Evolutionary conservation across 2,113 vertebrate genomes (phyloP), one percentile per base, ranked within the genome.

Genomic region (Epinephelus fuscoguttatus): DNA sequence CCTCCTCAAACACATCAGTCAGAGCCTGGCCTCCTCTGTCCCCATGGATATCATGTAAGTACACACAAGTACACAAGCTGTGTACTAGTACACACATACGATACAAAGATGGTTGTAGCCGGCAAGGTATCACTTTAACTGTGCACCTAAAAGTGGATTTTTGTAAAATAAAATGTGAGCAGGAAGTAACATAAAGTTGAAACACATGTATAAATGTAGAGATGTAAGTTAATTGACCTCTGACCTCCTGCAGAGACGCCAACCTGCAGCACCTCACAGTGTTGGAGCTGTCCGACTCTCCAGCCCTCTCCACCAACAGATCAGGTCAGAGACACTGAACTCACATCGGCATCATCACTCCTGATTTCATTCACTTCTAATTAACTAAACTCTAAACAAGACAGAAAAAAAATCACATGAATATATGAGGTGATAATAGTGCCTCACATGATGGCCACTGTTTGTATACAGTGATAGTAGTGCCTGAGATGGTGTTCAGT

Each of bases 221-320:
- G 33, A 37, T 37, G 33, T 37, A 37, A 37, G 33, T 37, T 37
- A 37, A 37, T 11, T 86, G 37, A 70, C 23, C 52, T 78, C 50
- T 84, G 17, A 52, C 57, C 63, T 61, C 67, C 45, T 70, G 23
- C 70, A 99, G 98, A 86, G 97, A 99, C 19, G 97, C 97, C 6
- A 99, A 99, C 83, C 95, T 99, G 81, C 98, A 98, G 92, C 97
- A 99, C 88, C 94, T 99, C 11, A 97, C 97, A 0, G 97, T 97
- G 40, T 75, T 99, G 95, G 96, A 99, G 91, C 91, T 99, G 75
- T 97, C 96, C 0, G 98, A 99, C 92, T 94, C 96, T 0, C 91
- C 95, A 2, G n/a, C 91, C 27, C 17, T 94, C 37, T 88, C 92
- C 3, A 81, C 92, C 71, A 94, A 91, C 81, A 95, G 89, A 74